A percentile compares a stretch with the other conserved stretches of the same genome.
Evolutionary conservation across 2,888 invertebrate species (phyloP).

Genomic region (Epicampocera succincta): DNA sequence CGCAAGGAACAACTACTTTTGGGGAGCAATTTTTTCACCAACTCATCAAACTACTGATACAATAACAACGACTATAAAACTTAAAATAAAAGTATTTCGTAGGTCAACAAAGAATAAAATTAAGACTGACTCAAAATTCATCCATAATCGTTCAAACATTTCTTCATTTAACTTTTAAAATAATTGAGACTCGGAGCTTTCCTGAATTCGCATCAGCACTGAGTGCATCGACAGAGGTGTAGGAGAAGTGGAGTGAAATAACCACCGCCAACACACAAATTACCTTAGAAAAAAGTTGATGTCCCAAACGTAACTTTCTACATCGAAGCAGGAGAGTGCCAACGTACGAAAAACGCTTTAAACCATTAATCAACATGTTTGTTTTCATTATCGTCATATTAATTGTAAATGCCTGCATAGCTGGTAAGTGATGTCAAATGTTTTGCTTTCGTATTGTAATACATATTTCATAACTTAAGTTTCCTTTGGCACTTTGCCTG

Average conservation of each 20-base stretch:
- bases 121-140: conserved; percentile 54
- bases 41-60: conserved; percentile 37
- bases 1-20: conserved; percentile 20
- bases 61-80: conserved; percentile 62
- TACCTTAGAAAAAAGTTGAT: conserved; percentile 14
- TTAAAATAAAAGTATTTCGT: conserved; percentile 1
- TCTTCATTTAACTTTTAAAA: background rate
- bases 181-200: background rate
- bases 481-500: conserved; percentile 30
- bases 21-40: conserved; percentile 47
- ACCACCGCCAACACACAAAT: conserved; percentile 27
- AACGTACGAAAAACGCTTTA: background rate
- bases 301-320: background rate
- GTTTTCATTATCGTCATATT: conserved; percentile 78
- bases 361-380: conserved; percentile 77
- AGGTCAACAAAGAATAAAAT: conserved; percentile 11
- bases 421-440: conserved; percentile 78
- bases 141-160: conserved; percentile 5
- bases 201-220: background rate
- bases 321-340: background rate
- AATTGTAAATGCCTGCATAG: conserved; percentile 81
- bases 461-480: background rate
- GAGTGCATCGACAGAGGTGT: too few species aligned
- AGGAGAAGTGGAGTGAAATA: conserved; percentile 24
- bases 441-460: conserved; percentile 10